These are phyloP conservation scores for Halocynthia aurantium DNA, from an alignment of 23 tunicate species.

Conservation along the genomic window DNA sequence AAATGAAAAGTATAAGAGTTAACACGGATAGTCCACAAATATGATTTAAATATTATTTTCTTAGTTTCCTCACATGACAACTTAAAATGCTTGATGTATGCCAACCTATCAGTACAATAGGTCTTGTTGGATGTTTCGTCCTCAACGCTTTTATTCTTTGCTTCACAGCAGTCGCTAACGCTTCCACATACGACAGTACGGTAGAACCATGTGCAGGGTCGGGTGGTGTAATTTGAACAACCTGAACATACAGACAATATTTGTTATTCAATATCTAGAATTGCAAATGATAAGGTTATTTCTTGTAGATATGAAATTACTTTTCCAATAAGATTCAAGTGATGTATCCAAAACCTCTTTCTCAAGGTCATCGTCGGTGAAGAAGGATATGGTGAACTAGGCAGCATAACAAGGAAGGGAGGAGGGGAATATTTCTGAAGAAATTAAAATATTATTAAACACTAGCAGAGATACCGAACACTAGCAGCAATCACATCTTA, in stretches of 20 bases:
- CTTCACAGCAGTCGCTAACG: constrained; percentile 4
- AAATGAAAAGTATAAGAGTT: neutral
- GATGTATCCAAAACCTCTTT: constrained; percentile 70
- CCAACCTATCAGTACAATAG: constrained; percentile 81
- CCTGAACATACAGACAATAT: neutral
- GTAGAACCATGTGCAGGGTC: constrained; percentile 2
- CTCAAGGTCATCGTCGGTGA: constrained; percentile 37
- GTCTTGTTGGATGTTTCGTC: constrained; percentile 33
- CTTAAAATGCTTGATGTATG: constrained; percentile 56
- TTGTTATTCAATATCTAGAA: neutral
- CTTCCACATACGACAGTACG: constrained; percentile 12
- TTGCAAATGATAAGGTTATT: neutral
- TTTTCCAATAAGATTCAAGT: constrained; percentile 72
- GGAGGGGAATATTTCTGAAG: constrained; percentile 5
- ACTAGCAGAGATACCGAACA: too few species aligned
- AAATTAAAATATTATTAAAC: neutral
- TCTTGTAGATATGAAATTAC: constrained; percentile 8
- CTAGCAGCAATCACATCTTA: too few species aligned
- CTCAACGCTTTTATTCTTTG: constrained; percentile 27
- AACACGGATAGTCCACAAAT: neutral
- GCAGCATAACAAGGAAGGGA: constrained; percentile 8
- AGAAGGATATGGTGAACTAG: constrained; percentile 21
- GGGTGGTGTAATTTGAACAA: constrained; percentile 7
- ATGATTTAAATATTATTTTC: neutral
- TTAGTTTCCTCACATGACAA: constrained; percentile 48